Evolutionary conservation across 2,797 vertebrate genomes (phyloP).

Genomic region (Corythornis leucogaster): DNA sequence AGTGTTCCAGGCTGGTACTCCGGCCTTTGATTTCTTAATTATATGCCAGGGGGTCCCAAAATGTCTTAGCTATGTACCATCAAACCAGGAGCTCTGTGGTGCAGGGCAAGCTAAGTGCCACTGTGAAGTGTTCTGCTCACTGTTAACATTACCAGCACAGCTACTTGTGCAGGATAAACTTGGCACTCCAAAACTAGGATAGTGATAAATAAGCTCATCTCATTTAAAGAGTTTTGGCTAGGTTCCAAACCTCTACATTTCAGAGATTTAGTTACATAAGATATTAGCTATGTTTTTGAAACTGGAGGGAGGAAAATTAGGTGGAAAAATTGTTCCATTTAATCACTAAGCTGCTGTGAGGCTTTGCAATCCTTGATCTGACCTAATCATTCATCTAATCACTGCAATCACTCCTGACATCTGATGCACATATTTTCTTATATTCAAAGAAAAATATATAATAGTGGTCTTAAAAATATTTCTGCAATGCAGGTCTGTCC

Average conservation of each 20-base stretch:
- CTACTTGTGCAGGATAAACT: neutral
- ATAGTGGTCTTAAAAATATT: neutral
- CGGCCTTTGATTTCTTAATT: neutral
- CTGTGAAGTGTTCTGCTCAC: neutral
- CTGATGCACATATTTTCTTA: neutral
- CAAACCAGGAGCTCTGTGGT: neutral
- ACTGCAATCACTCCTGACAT: neutral
- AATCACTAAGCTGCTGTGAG: neutral
- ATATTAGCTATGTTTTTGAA: neutral
- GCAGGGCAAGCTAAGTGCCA: neutral
- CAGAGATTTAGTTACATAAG: constrained; percentile 1
- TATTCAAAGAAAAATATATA: neutral
- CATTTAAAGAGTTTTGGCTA: neutral
- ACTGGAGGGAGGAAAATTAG: neutral
- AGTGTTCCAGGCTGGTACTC: neutral
- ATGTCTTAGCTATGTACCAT: neutral
- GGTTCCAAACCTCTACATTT: neutral
- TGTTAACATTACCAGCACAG: neutral
- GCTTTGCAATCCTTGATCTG: neutral
- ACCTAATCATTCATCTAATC: neutral
- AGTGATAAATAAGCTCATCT: neutral
- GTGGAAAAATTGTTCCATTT: neutral
- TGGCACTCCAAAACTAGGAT: neutral
- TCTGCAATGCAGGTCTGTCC: neutral
- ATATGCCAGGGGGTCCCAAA: neutral